Conservation (phyloP, 53 echinoderm and acorn worm species). For the Antedon mediterranea region DNA sequence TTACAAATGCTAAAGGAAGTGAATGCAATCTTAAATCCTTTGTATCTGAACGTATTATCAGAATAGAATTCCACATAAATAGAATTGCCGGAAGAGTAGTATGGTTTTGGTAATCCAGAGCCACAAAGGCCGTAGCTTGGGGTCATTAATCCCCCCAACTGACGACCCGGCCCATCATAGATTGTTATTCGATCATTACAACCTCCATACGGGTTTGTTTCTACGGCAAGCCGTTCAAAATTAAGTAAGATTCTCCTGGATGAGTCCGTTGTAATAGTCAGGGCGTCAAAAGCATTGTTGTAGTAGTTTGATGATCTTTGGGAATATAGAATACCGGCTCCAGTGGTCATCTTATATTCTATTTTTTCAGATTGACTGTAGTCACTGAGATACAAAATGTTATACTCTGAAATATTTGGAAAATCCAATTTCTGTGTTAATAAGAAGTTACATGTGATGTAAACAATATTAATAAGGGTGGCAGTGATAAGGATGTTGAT, state of each 20-base stretch:
- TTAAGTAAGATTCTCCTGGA: background rate
- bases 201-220: background rate
- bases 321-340: background rate
- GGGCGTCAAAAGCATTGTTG: background rate
- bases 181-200: background rate
- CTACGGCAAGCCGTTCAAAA: background rate
- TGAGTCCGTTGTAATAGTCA: background rate
- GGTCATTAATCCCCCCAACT: background rate
- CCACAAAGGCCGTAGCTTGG: background rate
- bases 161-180: background rate
- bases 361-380: background rate
- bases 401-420: too few relatives aligned
- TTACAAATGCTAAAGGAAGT: background rate
- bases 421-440: too few relatives aligned
- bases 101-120: background rate
- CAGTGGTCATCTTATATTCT: background rate
- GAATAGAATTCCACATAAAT: background rate
- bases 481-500: too few relatives aligned
- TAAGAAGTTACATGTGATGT: too few relatives aligned
- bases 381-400: background rate
- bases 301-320: background rate
- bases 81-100: background rate
- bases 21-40: background rate
- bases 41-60: background rate
- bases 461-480: too few relatives aligned